Evolutionary conservation across 2,797 vertebrate species (phyloP).

Genomic region (Helarctos malayanus): DNA sequence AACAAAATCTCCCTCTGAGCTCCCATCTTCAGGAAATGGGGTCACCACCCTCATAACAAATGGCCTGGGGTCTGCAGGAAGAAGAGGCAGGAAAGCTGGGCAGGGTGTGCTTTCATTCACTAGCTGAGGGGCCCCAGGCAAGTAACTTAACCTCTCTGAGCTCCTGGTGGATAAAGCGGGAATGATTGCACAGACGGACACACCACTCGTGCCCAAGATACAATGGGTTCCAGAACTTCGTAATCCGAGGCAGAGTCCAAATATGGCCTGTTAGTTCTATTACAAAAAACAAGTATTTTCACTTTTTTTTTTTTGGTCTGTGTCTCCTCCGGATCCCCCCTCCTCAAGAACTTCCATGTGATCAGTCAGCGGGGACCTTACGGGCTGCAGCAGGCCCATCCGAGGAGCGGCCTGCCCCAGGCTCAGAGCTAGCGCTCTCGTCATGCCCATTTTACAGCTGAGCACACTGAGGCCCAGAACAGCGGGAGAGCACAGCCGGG

Average conservation of each 20-base stretch:
- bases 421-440: background rate
- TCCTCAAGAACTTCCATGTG: background rate
- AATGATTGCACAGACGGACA: background rate
- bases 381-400: background rate
- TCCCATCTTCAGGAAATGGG: background rate
- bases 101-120: background rate
- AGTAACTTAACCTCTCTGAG: background rate
- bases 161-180: too few species aligned
- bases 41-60: background rate
- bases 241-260: background rate
- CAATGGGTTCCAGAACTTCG: background rate
- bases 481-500: fast-evolving
- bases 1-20: background rate
- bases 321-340: background rate
- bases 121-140: background rate
- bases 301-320: background rate
- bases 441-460: background rate
- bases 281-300: background rate
- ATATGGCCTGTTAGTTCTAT: background rate
- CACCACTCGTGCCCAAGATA: fast-evolving
- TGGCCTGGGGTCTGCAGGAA: background rate
- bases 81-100: background rate
- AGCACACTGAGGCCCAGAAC: background rate
- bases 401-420: fast-evolving
- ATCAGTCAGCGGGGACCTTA: background rate